A percentile compares a stretch with the other conserved stretches of the same genome.
phyloP scores from a whole-genome alignment of 2,888 invertebrate species.

The Dromius quadrimaculatus region DNA sequence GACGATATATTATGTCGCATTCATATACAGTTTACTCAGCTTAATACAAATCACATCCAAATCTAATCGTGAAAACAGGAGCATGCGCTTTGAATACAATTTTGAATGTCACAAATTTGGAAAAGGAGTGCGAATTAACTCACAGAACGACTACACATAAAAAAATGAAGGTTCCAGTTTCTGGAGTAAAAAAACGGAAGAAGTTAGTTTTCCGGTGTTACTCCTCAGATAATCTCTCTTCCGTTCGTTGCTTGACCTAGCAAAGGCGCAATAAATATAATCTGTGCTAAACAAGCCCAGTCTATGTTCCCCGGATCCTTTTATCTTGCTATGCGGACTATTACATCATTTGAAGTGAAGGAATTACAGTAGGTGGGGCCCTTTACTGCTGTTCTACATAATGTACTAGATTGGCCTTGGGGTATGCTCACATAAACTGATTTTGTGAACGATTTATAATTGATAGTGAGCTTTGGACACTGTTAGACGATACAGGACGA shows the following conservation, averaged over 20 bases:
- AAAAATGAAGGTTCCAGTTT: not conserved
- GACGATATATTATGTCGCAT: too few relatives aligned
- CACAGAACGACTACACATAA: too few relatives aligned
- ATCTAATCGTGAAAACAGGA: too few relatives aligned
- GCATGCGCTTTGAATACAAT: too few relatives aligned
- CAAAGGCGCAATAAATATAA: slow-evolving; percentile 27
- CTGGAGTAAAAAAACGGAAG: not conserved
- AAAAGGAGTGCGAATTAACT: too few relatives aligned
- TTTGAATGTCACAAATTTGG: too few relatives aligned
- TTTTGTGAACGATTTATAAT: too few relatives aligned
- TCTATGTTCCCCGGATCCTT: not conserved
- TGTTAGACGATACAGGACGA: too few relatives aligned
- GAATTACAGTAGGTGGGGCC: slow-evolving; percentile 2
- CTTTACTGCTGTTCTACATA: slow-evolving; percentile 2
- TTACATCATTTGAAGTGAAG: slow-evolving; percentile 8
- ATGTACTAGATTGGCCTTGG: not conserved
- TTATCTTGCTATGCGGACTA: slow-evolving; percentile 7
- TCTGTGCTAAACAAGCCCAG: slow-evolving; percentile 19
- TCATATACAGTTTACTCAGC: too few relatives aligned
- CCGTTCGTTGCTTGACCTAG: slow-evolving; percentile 1
- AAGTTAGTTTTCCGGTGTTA: not conserved
- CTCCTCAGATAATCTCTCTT: not conserved
- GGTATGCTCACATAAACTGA: slow-evolving; percentile 9
- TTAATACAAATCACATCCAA: too few relatives aligned
- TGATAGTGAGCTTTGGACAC: too few relatives aligned